phyloP scores from a whole-genome alignment of 2,797 vertebrate genomes.

The Hypotaenidia philippensis region DNA sequence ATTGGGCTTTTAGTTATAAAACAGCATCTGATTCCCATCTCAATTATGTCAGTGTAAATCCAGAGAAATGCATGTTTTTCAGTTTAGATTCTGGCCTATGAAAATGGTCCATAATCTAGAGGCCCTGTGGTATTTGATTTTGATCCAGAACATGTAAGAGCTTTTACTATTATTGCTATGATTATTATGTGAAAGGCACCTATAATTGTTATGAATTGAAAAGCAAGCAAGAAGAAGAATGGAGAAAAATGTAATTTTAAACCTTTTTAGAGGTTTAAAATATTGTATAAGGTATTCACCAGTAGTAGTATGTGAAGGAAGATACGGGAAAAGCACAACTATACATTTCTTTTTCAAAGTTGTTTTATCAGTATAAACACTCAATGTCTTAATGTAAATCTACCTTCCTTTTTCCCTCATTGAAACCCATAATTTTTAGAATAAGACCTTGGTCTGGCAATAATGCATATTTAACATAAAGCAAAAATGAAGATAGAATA shows the following conservation, averaged over 20 bases:
- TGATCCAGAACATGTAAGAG: background rate
- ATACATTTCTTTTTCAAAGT: background rate
- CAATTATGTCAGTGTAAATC: constrained; percentile 7
- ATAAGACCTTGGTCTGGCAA: background rate
- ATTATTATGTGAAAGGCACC: background rate
- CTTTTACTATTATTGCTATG: background rate
- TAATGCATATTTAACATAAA: background rate
- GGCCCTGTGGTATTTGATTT: background rate
- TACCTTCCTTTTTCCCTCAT: background rate
- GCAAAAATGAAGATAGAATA: background rate
- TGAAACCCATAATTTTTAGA: background rate
- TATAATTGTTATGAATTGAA: background rate
- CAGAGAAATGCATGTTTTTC: background rate
- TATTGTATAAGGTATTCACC: background rate
- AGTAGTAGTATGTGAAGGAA: background rate
- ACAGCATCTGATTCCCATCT: constrained; percentile 42
- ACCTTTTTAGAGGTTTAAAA: background rate
- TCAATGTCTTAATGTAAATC: background rate
- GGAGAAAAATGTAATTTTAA: background rate
- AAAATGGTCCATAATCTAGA: background rate
- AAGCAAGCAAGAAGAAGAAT: background rate
- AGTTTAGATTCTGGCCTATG: background rate
- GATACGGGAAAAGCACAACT: background rate
- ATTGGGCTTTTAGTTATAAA: constrained; percentile 54
- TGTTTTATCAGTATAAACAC: background rate